Base-by-base conservation (phyloP, 2,113 vertebrate species). In the Tylochromis polylepis region DNA sequence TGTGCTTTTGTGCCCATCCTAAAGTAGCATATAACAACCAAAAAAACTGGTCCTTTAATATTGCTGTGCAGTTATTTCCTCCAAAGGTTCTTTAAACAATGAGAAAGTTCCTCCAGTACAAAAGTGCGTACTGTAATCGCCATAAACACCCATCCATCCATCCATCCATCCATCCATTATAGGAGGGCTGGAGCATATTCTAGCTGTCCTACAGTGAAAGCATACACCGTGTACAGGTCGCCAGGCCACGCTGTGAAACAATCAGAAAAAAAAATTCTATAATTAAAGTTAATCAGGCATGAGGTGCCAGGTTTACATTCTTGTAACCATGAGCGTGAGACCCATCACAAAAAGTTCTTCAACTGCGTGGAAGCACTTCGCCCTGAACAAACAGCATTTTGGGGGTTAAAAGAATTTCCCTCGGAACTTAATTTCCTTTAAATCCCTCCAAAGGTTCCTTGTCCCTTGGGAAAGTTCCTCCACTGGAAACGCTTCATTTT, bases 161-260 rank as follows among this genome's bases (percentile, higher is more conserved):
- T 36, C 36, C 36, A 36, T 36, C 36, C 36, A 11, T 41, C 46
- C 14, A 49, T 49, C 46, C 46, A 3, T 16, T 49, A 16, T 49
- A 22, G n/a, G 38, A 24, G 38, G 41, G 65, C 38, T 70, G 65
- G 38, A 43, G 65, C 8, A 24, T 70, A 43, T 70, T 43, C 65
- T 43, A 43, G 0, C 3, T 2, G 0, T 70, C 38, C 49, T 75
- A 49, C 22, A 27, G 2, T 75, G 24, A 29, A 75, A 75, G 67
- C 15, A 49, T 49, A 20, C 24, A 49, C 41, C 10, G 11, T 5
- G 3, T 29, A 20, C 5, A 29, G 67, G 24, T 75, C 0, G 0
- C 22, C 41, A 75, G 67, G 41, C 0, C 15, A 18, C 27, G 22
- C 3, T 29, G 6, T 77, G 16, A 12, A 46, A 51, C 24, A 75